Base-by-base conservation (phyloP, 35 echinoderm and acorn worm species). In the Chiridota heheva region DNA sequence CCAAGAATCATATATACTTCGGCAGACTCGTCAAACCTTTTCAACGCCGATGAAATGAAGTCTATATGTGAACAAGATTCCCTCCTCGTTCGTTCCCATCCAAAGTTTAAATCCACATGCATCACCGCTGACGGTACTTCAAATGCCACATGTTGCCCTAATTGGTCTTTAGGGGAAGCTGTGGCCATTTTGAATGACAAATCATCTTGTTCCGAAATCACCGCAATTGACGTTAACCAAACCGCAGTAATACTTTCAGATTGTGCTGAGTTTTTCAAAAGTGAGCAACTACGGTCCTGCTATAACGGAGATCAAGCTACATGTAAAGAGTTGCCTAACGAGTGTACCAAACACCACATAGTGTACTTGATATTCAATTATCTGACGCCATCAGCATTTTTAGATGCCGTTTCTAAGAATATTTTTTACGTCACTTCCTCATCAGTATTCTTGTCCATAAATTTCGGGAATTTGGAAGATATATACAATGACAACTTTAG, bases 151-250 rank as follows among this genome's bases (percentile, higher is more conserved):
- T 83, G 72, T 24, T 91, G 88, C 69, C 85, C 73, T n/a, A 88
- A 70, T 44, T 91, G 85, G 89, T 98, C 95, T 18, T 29, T 98
- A 2, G 95, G 95, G 61, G 61, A 88, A n/a, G 42, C 86, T 29
- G 58, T 89, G 22, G 89, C 95, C 29, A 60, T 91, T 10, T 38
- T 98, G 6, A 81, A 58, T 53, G 81, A 84, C 41, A 98, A 83
- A 70, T 38, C 67, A 12, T 88, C 89, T 1, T 98, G 89, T 58
- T 47, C 42, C n/a, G 85, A 74, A 15, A 76, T 98, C 35, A 44
- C 31, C 25, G 61, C 65, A 26, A 25, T 6, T 4, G 95, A 98
- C 44, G 74, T 98, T 0, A 61, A 58, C 44, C 57, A 34, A 13
- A 39, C 70, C 20, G 67, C 46, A 2, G 42, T 45, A 28, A 40